Base-by-base conservation (phyloP, 2,113 vertebrate species). In the Raphicerus campestris region DNA sequence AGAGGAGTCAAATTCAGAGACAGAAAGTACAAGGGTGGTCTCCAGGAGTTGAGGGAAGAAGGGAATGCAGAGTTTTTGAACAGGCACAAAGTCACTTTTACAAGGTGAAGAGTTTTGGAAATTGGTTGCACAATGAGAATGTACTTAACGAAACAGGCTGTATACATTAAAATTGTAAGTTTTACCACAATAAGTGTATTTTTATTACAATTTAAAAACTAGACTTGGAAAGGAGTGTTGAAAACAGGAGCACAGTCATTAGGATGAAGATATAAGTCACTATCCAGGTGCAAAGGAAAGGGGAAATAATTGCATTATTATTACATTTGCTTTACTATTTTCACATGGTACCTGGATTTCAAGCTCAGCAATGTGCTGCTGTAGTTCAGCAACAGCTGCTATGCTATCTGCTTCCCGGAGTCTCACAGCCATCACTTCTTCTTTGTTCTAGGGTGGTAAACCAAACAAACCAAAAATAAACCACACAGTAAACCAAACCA, bases 341-440 rank as follows among this genome's bases (percentile, higher is more conserved):
- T 56, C 30, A 15, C 14, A 89, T 10, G 32, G 95, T 99, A 99
- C 99, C 99, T 99, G 99, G 97, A 99, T 99, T 98, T 99, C 99
- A 39, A 99, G 98, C 97, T 99, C 99, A 51, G 99, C 99, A 97
- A 99, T 99, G 35, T 99, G 99, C 93, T 99, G 99, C 87, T 99
- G 99, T 15, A 99, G 99, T 30, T 99, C 99, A 32, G 99, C 99
- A 99, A 99, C 99, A 42, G 99, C 99, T 83, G 99, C 99, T 11
- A 99, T 99, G 98, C 99, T 99, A 94, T 99, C 99, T 92, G 99
- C 99, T 95, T 99, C 99, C 51, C 99, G 98, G 89, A 99, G 99
- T 96, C 99, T 99, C 75, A 99, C 99, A 20, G 99, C 99, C 99
- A 99, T 99, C 98, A 99, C 99, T 95, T 99, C 99, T 98, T 99